Percentiles rank a stretch among this genome's conserved stretches.
phyloP scores from a whole-genome alignment of 2,888 invertebrate genomes.

The Cabera pusaria region DNA sequence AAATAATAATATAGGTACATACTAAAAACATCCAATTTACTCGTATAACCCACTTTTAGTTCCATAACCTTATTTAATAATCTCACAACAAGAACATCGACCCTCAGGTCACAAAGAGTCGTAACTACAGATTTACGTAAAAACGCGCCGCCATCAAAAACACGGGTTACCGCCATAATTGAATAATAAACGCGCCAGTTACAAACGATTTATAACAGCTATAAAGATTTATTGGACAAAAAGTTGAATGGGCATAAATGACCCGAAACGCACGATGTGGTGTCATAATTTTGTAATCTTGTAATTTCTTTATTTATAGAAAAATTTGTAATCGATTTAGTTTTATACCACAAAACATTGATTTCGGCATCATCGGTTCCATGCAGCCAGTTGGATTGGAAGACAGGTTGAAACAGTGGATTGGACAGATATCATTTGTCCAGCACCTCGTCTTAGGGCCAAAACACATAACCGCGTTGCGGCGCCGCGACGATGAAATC shows the following conservation, averaged over 20 bases:
- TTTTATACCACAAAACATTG: no score
- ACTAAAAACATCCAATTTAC: no score
- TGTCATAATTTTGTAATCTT: slow-evolving; percentile 22
- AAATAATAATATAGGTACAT: no score
- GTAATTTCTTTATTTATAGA: slow-evolving; percentile 8
- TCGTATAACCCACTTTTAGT: slow-evolving; percentile 1
- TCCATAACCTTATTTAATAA: slow-evolving; percentile 6
- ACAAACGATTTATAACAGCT: slow-evolving; percentile 1
- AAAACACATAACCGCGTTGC: no score
- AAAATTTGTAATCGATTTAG: no score
- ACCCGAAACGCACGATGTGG: slow-evolving; percentile 32
- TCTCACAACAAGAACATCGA: neutral
- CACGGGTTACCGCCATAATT: slow-evolving; percentile 24
- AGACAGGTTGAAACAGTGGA: no score
- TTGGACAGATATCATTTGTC: no score
- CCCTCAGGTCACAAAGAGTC: slow-evolving; percentile 8
- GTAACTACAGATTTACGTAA: slow-evolving; percentile 24
- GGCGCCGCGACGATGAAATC: no score
- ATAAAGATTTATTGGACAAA: slow-evolving; percentile 21
- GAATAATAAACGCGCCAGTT: slow-evolving; percentile 30
- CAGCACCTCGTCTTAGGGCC: no score
- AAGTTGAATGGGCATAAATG: slow-evolving; percentile 30
- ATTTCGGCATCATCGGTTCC: no score
- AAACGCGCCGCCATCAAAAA: slow-evolving; percentile 14
- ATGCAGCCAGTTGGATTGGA: no score